Evolutionary conservation across 1,140 invertebrate species (phyloP).

Genomic region (Geopemphigus sp.): DNA sequence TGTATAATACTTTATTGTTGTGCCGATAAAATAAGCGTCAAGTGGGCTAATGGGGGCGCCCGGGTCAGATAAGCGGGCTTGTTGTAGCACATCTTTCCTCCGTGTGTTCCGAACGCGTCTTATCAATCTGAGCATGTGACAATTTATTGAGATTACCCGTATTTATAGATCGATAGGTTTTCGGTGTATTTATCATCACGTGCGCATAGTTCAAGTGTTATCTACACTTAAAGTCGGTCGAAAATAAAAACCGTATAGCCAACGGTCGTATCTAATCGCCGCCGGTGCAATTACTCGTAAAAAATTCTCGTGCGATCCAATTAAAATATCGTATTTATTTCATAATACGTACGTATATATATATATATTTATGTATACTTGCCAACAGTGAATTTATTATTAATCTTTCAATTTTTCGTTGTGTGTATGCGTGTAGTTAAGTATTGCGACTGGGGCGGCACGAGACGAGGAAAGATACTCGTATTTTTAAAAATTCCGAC

Average conservation of each 20-base stretch:
- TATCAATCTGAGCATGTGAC: slow-evolving; percentile 36
- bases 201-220: slow-evolving; percentile 30
- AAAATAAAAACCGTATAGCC: slow-evolving; percentile 2
- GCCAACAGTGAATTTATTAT: background rate
- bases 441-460: too few species aligned
- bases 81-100: slow-evolving; percentile 5
- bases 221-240: background rate
- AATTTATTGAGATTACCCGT: slow-evolving; percentile 2
- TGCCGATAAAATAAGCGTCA: slow-evolving; percentile 2
- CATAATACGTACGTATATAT: background rate
- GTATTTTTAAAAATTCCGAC: background rate
- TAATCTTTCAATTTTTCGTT: background rate
- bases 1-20: slow-evolving; percentile 16
- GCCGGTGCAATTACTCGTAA: background rate
- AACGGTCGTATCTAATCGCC: slow-evolving; percentile 1
- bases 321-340: background rate
- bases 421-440: background rate
- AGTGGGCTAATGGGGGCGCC: slow-evolving; percentile 2
- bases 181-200: background rate
- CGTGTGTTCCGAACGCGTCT: background rate
- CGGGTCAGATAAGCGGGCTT: slow-evolving; percentile 11
- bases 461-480: background rate
- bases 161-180: slow-evolving; percentile 29
- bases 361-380: too few species aligned
- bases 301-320: background rate